Evolutionary conservation across 2,888 invertebrate species (phyloP).

Genomic region (Trichacis sp.): DNA sequence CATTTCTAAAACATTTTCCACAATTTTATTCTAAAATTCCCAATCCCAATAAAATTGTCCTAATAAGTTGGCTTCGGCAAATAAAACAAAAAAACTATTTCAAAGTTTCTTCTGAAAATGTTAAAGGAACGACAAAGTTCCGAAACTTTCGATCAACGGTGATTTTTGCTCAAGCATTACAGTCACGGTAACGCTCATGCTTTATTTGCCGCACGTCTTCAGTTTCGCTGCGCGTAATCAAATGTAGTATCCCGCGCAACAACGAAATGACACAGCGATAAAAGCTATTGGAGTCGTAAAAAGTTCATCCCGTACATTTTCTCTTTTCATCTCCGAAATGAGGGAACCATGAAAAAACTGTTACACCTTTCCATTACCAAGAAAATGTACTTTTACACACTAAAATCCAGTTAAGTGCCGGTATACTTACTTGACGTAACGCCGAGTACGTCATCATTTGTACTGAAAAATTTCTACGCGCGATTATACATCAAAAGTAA

Average conservation of each 20-base stretch:
- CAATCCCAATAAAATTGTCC: too few relatives aligned
- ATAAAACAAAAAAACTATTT: neutral
- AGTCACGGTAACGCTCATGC: slow-evolving; percentile 13
- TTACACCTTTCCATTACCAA: neutral
- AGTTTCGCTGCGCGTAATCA: slow-evolving; percentile 14
- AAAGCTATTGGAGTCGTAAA: slow-evolving; percentile 2
- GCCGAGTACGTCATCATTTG: neutral
- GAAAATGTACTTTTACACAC: neutral
- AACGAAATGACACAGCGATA: neutral
- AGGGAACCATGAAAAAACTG: neutral
- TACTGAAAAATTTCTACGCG: neutral
- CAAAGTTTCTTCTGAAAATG: neutral
- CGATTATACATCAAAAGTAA: too few relatives aligned
- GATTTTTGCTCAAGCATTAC: slow-evolving; percentile 1
- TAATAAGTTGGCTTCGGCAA: too few relatives aligned
- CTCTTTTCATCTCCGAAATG: neutral
- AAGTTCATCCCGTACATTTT: neutral
- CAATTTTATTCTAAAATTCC: too few relatives aligned
- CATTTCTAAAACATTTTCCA: too few relatives aligned
- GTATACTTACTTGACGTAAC: neutral
- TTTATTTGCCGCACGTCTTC: slow-evolving; percentile 20
- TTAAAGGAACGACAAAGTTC: neutral
- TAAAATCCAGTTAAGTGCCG: neutral
- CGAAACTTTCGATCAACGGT: neutral
- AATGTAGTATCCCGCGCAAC: neutral